phyloP scores from a whole-genome alignment of 1,140 invertebrate genomes.

The Drosophila mayri region DNA sequence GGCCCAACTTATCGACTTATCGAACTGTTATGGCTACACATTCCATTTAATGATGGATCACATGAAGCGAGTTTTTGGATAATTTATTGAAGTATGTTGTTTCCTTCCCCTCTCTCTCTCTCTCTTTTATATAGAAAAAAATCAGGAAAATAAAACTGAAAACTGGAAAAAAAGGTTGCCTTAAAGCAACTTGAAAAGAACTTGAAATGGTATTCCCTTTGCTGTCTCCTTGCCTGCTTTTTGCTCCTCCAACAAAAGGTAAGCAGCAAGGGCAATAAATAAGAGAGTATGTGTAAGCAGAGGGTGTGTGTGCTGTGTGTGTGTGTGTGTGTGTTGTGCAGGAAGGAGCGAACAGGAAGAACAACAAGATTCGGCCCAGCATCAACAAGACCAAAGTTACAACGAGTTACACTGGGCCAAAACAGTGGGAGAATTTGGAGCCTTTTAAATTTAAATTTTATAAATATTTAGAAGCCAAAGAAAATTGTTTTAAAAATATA shows the following conservation, averaged over 20 bases:
- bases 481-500: neutral
- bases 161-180: constrained; percentile 13
- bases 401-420: neutral
- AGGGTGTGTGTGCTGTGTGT: neutral
- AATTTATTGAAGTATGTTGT: constrained; percentile 37
- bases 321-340: constrained; percentile 6
- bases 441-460: neutral
- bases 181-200: constrained; percentile 22
- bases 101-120: too few species aligned
- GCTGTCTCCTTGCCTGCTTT: constrained; percentile 8
- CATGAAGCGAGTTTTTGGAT: constrained; percentile 8
- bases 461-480: too few species aligned
- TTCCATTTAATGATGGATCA: constrained; percentile 30
- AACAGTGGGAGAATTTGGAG: neutral
- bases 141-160: neutral
- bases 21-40: constrained; percentile 22
- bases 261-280: constrained; percentile 42
- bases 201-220: constrained; percentile 36
- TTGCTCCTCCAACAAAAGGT: constrained; percentile 22
- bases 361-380: constrained; percentile 39
- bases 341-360: constrained; percentile 32
- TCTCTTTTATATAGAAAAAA: neutral
- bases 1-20: constrained; percentile 5
- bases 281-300: constrained; percentile 15
- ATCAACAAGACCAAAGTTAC: constrained; percentile 35